Conservation (phyloP, 2,888 invertebrate species). For the Pantelozetes paolii region DNA sequence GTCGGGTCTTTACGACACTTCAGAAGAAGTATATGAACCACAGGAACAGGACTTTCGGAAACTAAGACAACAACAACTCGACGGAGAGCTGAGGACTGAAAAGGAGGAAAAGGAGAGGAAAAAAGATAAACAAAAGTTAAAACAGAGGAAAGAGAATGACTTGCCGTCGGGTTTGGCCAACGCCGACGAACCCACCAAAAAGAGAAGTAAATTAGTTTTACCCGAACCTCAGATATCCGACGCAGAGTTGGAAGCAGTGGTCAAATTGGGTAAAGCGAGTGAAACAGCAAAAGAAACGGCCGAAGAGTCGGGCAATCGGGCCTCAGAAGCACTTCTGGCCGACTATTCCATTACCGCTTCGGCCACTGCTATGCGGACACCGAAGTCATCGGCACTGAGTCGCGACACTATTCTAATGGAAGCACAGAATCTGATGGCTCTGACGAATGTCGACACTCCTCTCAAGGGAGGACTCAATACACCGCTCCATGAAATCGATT, state of each 20-base stretch:
- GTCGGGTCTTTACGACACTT: slow-evolving; percentile 88
- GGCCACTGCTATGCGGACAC: slow-evolving; percentile 60
- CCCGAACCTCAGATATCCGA: slow-evolving; percentile 97
- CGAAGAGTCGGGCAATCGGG: slow-evolving; percentile 69
- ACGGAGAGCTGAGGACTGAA: slow-evolving; percentile 83
- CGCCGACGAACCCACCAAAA: slow-evolving; percentile 71
- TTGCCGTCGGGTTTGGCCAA: slow-evolving; percentile 77
- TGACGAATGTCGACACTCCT: slow-evolving; percentile 96
- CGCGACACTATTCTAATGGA: slow-evolving; percentile 73
- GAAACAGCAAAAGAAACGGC: slow-evolving; percentile 66
- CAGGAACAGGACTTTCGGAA: slow-evolving; percentile 83
- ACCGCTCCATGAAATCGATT: slow-evolving; percentile 69
- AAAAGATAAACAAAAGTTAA: slow-evolving; percentile 91
- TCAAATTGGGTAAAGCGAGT: slow-evolving; percentile 59
- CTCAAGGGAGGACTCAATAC: slow-evolving; percentile 93
- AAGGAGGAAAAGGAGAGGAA: slow-evolving; percentile 88
- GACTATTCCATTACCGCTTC: slow-evolving; percentile 76
- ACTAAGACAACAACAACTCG: slow-evolving; percentile 83
- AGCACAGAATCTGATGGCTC: slow-evolving; percentile 96
- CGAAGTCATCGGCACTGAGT: slow-evolving; percentile 78
- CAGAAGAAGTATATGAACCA: slow-evolving; percentile 79
- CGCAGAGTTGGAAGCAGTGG: slow-evolving; percentile 61
- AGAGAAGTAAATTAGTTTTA: slow-evolving; percentile 89
- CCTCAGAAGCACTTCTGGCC: slow-evolving; percentile 79
- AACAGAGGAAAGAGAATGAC: slow-evolving; percentile 92